Evolutionary conservation across 2,113 vertebrate genomes (phyloP).

Genomic region (Hucho hucho): DNA sequence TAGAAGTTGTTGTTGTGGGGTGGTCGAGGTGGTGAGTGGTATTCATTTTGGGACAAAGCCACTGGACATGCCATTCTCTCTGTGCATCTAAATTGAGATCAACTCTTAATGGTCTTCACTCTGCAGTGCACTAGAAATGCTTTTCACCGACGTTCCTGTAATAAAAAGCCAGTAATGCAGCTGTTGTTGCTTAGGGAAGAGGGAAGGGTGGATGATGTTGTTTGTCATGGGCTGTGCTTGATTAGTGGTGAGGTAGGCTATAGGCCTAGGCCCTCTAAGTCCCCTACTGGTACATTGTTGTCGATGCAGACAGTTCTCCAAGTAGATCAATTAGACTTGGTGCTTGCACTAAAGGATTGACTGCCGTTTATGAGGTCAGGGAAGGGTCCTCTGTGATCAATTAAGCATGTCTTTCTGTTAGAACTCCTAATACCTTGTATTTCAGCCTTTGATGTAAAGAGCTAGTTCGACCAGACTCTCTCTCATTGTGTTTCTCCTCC

Average conservation of each 20-base stretch:
- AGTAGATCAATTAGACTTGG: neutral
- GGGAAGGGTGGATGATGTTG: slow-evolving; percentile 13
- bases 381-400: slow-evolving; percentile 19
- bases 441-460: neutral
- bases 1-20: neutral
- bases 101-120: neutral
- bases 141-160: neutral
- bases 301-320: neutral
- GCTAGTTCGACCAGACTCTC: neutral
- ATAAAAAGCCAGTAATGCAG: neutral
- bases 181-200: slow-evolving; percentile 4
- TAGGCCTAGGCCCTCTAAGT: too few species aligned
- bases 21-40: neutral
- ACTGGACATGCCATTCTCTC: too few species aligned
- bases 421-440: neutral
- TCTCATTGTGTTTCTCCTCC: neutral
- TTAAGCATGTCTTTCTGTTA: slow-evolving; percentile 21
- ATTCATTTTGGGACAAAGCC: neutral
- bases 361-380: neutral
- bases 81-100: neutral
- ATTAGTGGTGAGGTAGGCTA: slow-evolving; percentile 1
- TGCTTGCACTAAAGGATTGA: neutral
- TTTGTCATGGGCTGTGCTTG: slow-evolving; percentile 3
- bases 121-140: neutral
- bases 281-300: too few species aligned